Base-by-base conservation (phyloP, 2,888 invertebrate species). In the Eupithecia inturbata region DNA sequence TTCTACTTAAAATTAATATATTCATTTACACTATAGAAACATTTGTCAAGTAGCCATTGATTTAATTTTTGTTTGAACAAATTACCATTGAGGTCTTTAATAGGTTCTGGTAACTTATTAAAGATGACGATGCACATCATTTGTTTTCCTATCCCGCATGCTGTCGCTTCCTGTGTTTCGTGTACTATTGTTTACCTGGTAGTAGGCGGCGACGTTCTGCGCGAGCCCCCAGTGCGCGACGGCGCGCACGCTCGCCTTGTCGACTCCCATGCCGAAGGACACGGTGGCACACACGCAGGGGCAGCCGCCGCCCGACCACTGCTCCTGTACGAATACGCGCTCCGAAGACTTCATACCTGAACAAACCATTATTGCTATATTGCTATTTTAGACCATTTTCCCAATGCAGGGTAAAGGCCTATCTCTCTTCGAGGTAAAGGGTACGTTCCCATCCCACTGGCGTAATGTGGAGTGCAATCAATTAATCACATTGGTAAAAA, bases 191-290 rank as follows among this genome's bases (percentile, higher is more conserved):
- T n/a, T 6, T 82, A 95, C 96, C 89, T 96, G 96, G 89, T 99
- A 99, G 90, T 99, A 99, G 0, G 97, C 98, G 0, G 99, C 98
- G 69, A 99, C 97, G 85, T 98, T 98, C 88, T 99, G 98, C 0
- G 99, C 98, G 49, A 98, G 95, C 33, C 98, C 98, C 99, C 99
- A 99, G 91, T 99, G 99, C 9, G 97, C 97, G 3, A 99, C 99
- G 88, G 98, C 98, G 78, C 99, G 97, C 19, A 99, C 99, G 72
- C 97, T 96, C 3, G 97, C 96, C 91, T 99, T 99, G 90, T 99
- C 99, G 3, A 99, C 98, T 67, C 99, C 99, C 99, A 99, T 99
- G 57, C 99, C 99, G 93, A 99, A 99, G 85, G 99, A 99, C 74
- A 99, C 97, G 0, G 99, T 99, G 6, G 99, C 99, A 79, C 97